Evolutionary conservation across 1,140 invertebrate genomes (phyloP).

Genomic region (Conus betulinus): DNA sequence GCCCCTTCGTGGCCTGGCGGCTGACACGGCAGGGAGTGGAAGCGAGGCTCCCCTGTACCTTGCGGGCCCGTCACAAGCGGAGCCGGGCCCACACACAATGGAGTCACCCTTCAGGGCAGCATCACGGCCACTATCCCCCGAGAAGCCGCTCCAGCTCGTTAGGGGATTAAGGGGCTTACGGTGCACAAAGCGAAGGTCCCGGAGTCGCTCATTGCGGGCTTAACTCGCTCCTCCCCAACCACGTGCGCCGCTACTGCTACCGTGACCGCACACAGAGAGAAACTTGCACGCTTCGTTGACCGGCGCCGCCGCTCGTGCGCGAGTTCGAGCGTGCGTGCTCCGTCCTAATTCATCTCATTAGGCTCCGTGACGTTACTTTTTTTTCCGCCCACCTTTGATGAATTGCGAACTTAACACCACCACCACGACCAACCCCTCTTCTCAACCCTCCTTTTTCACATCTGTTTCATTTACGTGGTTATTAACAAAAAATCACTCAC

Average conservation of each 20-base stretch:
- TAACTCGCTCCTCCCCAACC: neutral
- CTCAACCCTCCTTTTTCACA: too few species aligned
- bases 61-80: neutral
- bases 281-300: too few species aligned
- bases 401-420: too few species aligned
- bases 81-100: neutral
- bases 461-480: too few species aligned
- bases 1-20: neutral
- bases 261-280: neutral
- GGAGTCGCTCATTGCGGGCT: slow-evolving; percentile 1
- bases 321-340: too few species aligned
- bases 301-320: too few species aligned
- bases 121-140: neutral
- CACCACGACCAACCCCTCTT: too few species aligned
- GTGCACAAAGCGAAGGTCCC: neutral
- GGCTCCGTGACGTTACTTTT: too few species aligned
- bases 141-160: neutral
- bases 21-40: neutral
- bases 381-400: too few species aligned
- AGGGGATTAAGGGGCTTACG: slow-evolving; percentile 6
- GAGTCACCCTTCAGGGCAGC: neutral
- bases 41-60: neutral
- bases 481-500: too few species aligned
- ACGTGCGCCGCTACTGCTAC: neutral
- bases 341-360: too few species aligned